Base-by-base conservation (phyloP, 2,113 vertebrate genomes). In the Recurvirostra avosetta region DNA sequence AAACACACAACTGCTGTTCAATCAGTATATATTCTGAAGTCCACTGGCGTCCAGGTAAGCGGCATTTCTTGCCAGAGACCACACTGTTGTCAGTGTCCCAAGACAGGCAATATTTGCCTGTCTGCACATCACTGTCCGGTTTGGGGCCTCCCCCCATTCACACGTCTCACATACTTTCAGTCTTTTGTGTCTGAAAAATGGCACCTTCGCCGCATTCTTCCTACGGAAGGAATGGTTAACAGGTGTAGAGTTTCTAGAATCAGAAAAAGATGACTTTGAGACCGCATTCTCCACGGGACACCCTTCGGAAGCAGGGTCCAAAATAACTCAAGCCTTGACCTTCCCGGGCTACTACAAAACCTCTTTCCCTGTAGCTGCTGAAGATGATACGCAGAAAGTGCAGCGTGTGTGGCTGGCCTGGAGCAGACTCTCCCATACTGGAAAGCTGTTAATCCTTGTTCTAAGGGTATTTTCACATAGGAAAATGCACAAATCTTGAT, bases 81-180 rank as follows among this genome's bases (percentile, higher is more conserved):
- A 21, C 47, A 12, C 29, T 30, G 30, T 5, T 40, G 36, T 38
- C 52, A 68, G 23, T 21, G 12, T 9, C 43, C 47, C 34, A 25
- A 21, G 18, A 50, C 7, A 45, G 52, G 58, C 50, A 49, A 29
- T 22, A 3, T 34, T 12, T 47, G 36, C 53, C 73, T 21, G 22
- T 18, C 22, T 32, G 70, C 10, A 40, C 41, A 16, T 15, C 23
- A 4, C 11, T 14, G 34, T 3, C 43, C 1, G 0, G 7, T 47
- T 29, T 58, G 32, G 25, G 56, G 26, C 36, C 58, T 55, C 26
- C 11, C 6, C 19, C 8, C 73, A 27, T 40, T 74, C 38, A 66
- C 29, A 71, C 22, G 12, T 55, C 4, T 6, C 43, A 71, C 8
- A 11, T 29, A 20, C 79, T 74, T 67, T 82, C 70, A 88, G 30